A percentile compares a stretch with the other conserved stretches of the same genome.
Evolutionary conservation across 1,140 invertebrate species (phyloP).

Genomic region (Xylocopa sonorina): DNA sequence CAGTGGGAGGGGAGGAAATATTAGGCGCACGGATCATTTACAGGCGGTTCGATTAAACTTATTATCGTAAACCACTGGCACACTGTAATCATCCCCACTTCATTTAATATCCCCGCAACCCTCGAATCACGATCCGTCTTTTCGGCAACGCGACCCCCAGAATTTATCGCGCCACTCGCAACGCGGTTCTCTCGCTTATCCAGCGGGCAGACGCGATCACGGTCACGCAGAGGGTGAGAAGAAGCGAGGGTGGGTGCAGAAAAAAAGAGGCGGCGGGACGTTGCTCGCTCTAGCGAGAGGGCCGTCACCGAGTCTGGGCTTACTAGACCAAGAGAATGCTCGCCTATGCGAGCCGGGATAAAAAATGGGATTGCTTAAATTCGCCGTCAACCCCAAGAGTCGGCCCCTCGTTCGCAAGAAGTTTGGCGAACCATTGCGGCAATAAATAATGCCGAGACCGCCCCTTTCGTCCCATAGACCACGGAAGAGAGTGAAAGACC

Average conservation of each 20-base stretch:
- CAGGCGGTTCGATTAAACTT: not conserved
- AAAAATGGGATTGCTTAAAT: constrained; percentile 74
- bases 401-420: constrained; percentile 52
- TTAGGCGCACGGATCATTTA: too few relatives aligned
- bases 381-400: constrained; percentile 67
- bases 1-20: too few relatives aligned
- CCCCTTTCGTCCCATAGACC: constrained; percentile 54
- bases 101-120: not conserved
- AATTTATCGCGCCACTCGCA: constrained; percentile 12
- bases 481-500: not conserved
- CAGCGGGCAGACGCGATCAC: not conserved
- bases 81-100: not conserved
- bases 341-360: constrained; percentile 48
- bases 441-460: constrained; percentile 66
- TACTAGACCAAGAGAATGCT: constrained; percentile 58
- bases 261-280: not conserved
- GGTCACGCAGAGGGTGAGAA: not conserved
- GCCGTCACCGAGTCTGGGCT: constrained; percentile 60
- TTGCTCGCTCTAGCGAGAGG: constrained; percentile 29
- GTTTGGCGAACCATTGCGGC: constrained; percentile 63
- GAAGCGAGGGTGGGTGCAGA: not conserved
- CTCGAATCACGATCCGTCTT: not conserved
- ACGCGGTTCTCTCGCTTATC: constrained; percentile 22
- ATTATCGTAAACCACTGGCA: not conserved
- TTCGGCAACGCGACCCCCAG: not conserved